Evolutionary conservation across 2,113 vertebrate genomes (phyloP).

Genomic region (Motacilla alba): DNA sequence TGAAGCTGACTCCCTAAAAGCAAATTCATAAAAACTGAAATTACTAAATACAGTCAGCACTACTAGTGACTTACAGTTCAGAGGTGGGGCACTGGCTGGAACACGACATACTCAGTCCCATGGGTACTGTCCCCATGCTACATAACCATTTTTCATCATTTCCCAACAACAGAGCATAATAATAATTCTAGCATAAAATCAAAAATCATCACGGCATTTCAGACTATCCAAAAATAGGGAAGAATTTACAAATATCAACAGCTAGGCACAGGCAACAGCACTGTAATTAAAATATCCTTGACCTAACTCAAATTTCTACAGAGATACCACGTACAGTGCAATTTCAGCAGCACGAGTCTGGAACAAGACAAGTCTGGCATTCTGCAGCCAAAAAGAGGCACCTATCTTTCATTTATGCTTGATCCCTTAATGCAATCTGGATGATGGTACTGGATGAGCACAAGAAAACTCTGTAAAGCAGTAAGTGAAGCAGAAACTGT

Average conservation of each 20-base stretch:
- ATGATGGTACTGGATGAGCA: background rate
- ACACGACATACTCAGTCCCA: background rate
- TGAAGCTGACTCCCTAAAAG: background rate
- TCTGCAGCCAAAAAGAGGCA: background rate
- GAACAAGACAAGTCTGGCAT: background rate
- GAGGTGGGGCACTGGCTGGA: background rate
- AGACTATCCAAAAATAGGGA: background rate
- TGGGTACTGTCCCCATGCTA: background rate
- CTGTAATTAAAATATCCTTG: background rate
- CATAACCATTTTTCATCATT: background rate
- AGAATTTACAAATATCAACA: background rate
- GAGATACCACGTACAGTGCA: background rate
- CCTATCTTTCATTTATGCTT: background rate
- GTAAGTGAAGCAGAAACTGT: background rate
- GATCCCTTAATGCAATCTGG: background rate
- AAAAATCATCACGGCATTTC: background rate
- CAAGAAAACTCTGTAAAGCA: background rate
- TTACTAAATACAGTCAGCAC: background rate
- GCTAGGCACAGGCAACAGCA: background rate
- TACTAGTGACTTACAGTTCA: background rate
- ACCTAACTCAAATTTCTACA: background rate
- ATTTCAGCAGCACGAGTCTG: background rate
- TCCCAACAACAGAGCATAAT: background rate
- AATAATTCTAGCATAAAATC: background rate
- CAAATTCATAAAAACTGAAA: background rate